Evolutionary conservation across 2,797 vertebrate genomes (phyloP).

Genomic region (Philypnodon macrostomus): DNA sequence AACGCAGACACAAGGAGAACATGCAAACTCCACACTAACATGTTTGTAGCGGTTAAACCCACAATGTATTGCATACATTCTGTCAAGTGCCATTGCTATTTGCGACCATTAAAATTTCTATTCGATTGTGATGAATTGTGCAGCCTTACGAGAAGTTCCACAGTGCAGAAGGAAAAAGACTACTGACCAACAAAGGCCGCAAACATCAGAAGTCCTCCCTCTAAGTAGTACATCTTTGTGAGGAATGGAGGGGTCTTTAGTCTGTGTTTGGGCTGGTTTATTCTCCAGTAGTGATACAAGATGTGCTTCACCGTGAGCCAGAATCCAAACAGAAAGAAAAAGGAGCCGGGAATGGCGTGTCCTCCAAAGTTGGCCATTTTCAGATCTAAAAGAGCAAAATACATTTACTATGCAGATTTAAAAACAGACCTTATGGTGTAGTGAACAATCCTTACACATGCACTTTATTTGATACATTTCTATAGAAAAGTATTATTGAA

Average conservation of each 20-base stretch:
- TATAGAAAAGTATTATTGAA: too few species aligned
- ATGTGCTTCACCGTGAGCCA: slow-evolving; percentile 87
- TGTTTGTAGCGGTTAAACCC: too few species aligned
- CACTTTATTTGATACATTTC: too few species aligned
- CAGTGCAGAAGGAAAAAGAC: background rate
- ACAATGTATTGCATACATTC: too few species aligned
- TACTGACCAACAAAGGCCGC: slow-evolving; percentile 84
- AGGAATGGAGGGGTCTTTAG: slow-evolving; percentile 39
- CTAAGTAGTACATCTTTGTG: slow-evolving; percentile 77
- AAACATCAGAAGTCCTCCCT: slow-evolving; percentile 78
- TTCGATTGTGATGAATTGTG: too few species aligned
- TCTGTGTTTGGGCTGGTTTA: slow-evolving; percentile 43
- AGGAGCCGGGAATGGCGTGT: slow-evolving; percentile 90
- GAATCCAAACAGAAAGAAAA: slow-evolving; percentile 88
- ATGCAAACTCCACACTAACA: too few species aligned
- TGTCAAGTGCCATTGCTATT: too few species aligned
- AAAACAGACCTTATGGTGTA: background rate
- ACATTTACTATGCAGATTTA: background rate
- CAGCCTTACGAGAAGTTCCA: background rate
- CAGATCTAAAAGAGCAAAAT: slow-evolving; percentile 27
- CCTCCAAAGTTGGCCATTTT: slow-evolving; percentile 96
- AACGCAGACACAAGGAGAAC: too few species aligned
- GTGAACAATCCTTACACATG: too few species aligned
- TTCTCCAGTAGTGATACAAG: slow-evolving; percentile 74
- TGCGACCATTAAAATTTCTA: too few species aligned